Base-by-base conservation (phyloP, 2,797 vertebrate species). In the Rhyacichthys aspro region DNA sequence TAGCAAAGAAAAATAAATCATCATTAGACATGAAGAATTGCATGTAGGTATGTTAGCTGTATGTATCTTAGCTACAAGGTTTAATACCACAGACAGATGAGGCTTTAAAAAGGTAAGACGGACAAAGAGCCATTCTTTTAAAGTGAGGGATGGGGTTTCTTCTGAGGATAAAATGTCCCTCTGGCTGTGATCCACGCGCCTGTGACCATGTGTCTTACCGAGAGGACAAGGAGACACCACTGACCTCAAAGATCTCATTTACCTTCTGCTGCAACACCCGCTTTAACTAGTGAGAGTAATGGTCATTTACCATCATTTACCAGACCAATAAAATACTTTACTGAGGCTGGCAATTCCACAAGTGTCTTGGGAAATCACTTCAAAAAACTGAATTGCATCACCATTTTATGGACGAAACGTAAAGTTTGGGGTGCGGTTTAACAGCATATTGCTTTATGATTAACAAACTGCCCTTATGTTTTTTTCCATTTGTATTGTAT, bases 71-170 rank as follows among this genome's bases (percentile, higher is more conserved):
- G 62, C 60, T 59, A 62, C 23, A 0, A 32, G 59, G 72, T 42
- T 53, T 65, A 17, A 38, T 6, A 41, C 15, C 55, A 7, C 1
- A 23, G 47, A 38, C 32, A 58, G 70, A 23, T 49, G 36, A 17
- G 7, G 50, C 70, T 47, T 7, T 23, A 23, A 23, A 15, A 53
- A 63, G 70, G 54, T 15, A 72, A 43, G 41, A 34, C 68, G 42
- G 43, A 90, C 89, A 91, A 90, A 82, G 83, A 70, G 65, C 72
- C 70, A 71, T 84, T 88, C 81, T 89, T 66, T 56, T 11, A 63
- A 63, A 61, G 68, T 67, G 4, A 32, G 28, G 87, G 87, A 90
- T 89, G 83, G 74, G 59, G 81, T 91, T 90, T 87, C 89, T 79
- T 76, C 52, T 11, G 62, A 36, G 84, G 85, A 85, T 90, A 82